Evolutionary conservation across 2,797 vertebrate genomes (phyloP).

Genomic region (Danio kyathit): DNA sequence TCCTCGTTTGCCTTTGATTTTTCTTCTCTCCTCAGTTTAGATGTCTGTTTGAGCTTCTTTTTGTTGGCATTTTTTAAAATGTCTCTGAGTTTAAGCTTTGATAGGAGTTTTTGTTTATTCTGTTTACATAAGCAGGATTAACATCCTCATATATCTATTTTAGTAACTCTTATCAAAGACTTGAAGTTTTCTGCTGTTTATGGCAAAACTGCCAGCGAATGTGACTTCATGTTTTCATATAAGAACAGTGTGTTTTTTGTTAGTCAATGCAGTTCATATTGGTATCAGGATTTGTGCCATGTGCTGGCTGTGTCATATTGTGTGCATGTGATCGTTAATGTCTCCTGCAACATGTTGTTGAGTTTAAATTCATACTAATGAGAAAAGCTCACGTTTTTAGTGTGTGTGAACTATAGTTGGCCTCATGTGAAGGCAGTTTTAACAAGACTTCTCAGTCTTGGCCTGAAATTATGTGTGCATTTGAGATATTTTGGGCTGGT

Average conservation of each 20-base stretch:
- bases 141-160: background rate
- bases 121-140: background rate
- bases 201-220: background rate
- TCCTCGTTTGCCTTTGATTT: background rate
- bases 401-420: background rate
- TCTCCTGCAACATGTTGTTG: conserved; percentile 5
- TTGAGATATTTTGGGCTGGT: background rate
- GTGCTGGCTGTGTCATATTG: conserved; percentile 15
- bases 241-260: conserved; percentile 28
- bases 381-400: conserved; percentile 1
- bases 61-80: background rate
- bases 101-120: conserved; percentile 1
- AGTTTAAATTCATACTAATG: background rate
- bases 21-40: background rate
- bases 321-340: conserved; percentile 21
- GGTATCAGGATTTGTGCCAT: background rate
- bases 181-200: background rate
- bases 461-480: background rate
- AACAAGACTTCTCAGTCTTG: background rate
- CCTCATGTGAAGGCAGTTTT: background rate
- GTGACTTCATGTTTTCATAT: background rate
- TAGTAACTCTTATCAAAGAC: background rate
- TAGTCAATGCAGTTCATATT: background rate
- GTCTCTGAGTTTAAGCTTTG: background rate
- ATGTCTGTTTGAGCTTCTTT: background rate